A percentile compares a stretch with the other conserved stretches of the same genome.
Evolutionary conservation across 92 coral and sea anemone genomes (phyloP).

Genomic region (Bergia sp.): DNA sequence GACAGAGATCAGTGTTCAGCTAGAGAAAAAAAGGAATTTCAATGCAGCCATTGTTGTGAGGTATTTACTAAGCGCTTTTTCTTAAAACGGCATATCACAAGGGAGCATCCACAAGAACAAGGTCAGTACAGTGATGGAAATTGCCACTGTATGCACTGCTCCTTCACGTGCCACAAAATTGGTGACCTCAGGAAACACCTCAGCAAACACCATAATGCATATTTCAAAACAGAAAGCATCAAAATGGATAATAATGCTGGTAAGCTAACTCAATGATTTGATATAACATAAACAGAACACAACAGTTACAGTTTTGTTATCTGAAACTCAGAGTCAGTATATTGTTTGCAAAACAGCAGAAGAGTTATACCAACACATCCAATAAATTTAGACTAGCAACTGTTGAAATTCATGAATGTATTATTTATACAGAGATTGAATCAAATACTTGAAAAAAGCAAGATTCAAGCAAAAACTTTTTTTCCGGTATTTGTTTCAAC

Average conservation of each 20-base stretch:
- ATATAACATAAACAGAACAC: too few species aligned
- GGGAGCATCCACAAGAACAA: conserved; percentile 37
- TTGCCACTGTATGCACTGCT: conserved; percentile 52
- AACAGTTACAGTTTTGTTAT: too few species aligned
- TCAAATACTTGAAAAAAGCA: too few species aligned
- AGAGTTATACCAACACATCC: too few species aligned
- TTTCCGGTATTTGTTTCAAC: too few species aligned
- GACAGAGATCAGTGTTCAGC: too few species aligned
- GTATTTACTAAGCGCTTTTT: background rate
- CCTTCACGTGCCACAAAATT: conserved; percentile 51
- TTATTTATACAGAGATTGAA: too few species aligned
- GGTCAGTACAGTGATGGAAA: conserved; percentile 29
- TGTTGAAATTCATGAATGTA: too few species aligned
- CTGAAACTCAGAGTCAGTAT: too few species aligned
- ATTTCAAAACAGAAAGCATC: conserved; percentile 40
- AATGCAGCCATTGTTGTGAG: conserved; percentile 29
- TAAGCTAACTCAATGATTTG: background rate
- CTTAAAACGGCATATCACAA: conserved; percentile 41
- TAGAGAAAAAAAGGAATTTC: conserved; percentile 6
- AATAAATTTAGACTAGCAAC: too few species aligned
- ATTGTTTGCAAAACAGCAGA: too few species aligned
- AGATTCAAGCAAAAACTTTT: too few species aligned
- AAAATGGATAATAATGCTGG: conserved; percentile 41
- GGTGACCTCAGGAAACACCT: conserved; percentile 51
- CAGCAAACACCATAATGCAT: conserved; percentile 35